These are phyloP conservation scores for Cerceris ruficornis DNA, from an alignment of 2,888 invertebrate genomes.

Conservation along the genomic window DNA sequence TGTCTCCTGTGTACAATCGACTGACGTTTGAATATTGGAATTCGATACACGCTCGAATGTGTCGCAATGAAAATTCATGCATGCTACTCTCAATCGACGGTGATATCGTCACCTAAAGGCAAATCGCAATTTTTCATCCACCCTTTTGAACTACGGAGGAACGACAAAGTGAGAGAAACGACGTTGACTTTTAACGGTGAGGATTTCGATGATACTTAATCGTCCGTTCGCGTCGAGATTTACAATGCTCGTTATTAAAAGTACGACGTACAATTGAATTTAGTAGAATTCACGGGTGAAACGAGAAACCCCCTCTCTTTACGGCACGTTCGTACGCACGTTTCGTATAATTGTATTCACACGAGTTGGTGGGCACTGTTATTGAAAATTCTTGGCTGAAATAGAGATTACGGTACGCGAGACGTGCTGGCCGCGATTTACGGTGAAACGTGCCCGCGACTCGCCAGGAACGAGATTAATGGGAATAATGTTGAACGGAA, in stretches of 20 bases:
- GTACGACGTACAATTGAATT: too few species aligned
- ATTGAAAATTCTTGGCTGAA: conserved; percentile 9
- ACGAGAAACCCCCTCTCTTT: too few species aligned
- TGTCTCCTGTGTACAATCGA: conserved; percentile 20
- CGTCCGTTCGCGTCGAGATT: too few species aligned
- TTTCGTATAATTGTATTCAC: background rate
- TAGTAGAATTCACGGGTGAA: too few species aligned
- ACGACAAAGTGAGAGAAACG: background rate
- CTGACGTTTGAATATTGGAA: conserved; percentile 61
- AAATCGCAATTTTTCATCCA: conserved; percentile 39
- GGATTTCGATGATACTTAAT: conserved; percentile 25
- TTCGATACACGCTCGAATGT: conserved; percentile 53
- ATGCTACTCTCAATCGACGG: background rate
- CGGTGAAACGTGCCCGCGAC: background rate
- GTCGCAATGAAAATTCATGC: conserved; percentile 62
- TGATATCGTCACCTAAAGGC: conserved; percentile 3
- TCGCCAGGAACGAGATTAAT: conserved; percentile 37
- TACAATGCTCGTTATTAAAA: too few species aligned
- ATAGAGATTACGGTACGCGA: conserved; percentile 9
- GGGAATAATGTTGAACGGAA: conserved; percentile 28
- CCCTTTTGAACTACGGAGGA: background rate
- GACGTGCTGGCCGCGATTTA: conserved; percentile 20
- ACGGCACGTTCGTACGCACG: background rate
- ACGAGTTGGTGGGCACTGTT: background rate
- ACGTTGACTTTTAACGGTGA: background rate